phyloP scores from a whole-genome alignment of 2,113 vertebrate species.

The Perca schrenkii region DNA sequence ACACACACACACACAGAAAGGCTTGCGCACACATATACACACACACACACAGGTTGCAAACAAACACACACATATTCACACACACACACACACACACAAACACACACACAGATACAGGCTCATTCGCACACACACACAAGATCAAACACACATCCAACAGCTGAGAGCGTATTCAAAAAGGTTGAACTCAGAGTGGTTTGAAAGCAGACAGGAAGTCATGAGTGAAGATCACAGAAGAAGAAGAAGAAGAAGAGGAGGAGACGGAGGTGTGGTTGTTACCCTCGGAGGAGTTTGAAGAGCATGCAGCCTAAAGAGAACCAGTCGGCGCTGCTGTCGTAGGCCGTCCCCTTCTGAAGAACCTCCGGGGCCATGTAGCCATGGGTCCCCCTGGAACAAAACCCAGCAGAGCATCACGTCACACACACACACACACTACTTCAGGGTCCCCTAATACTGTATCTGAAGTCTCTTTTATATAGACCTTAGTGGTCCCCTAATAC shows the following conservation, averaged over 20 bases:
- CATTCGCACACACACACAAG: conserved; percentile 32
- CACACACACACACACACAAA: conserved; percentile 71
- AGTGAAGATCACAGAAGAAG: background rate
- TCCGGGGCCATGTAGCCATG: conserved; percentile 99
- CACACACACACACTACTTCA: no score
- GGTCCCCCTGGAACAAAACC: conserved; percentile 87
- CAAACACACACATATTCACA: background rate
- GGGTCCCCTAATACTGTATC: no score
- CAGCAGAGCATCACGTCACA: no score
- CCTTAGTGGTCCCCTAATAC: no score
- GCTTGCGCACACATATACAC: no score
- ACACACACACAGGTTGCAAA: no score
- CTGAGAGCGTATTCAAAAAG: conserved; percentile 46
- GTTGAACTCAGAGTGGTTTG: background rate
- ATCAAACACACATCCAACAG: conserved; percentile 61
- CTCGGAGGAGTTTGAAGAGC: conserved; percentile 98
- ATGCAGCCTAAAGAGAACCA: conserved; percentile 99
- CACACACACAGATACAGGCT: conserved; percentile 69
- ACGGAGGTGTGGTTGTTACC: conserved; percentile 82
- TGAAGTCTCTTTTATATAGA: no score
- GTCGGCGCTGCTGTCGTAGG: conserved; percentile 98
- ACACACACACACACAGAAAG: no score
- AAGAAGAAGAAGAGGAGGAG: background rate
- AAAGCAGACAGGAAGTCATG: conserved; percentile 34
- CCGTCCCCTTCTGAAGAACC: conserved; percentile 97